Evolutionary conservation across 2,797 vertebrate species (phyloP).

Genomic region (Pantherophis vulpinus): DNA sequence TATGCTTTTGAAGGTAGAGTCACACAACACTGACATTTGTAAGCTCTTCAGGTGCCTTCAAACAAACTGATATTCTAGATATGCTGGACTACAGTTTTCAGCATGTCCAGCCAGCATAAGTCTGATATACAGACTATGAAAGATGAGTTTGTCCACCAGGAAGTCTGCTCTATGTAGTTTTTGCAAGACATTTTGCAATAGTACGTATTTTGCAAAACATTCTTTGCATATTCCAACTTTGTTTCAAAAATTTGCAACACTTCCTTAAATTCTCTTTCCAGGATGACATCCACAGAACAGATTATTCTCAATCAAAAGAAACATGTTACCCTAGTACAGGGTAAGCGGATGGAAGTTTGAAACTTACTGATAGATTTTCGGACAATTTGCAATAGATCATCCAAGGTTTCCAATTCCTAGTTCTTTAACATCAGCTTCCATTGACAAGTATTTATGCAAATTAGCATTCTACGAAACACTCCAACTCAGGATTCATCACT

Average conservation of each 20-base stretch:
- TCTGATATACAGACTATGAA: background rate
- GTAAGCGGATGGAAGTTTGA: background rate
- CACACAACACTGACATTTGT: background rate
- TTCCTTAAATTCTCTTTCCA: background rate
- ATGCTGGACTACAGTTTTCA: background rate
- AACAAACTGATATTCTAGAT: background rate
- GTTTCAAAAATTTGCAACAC: background rate
- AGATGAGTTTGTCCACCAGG: background rate
- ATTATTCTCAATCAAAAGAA: slow-evolving; percentile 4
- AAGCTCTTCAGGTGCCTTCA: background rate
- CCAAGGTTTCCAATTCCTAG: background rate
- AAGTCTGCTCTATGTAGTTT: background rate
- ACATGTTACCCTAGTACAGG: background rate
- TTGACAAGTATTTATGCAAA: background rate
- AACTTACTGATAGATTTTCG: background rate
- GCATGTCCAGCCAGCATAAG: background rate
- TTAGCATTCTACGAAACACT: background rate
- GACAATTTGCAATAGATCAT: background rate
- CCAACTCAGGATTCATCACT: background rate
- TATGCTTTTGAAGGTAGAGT: too few relatives aligned
- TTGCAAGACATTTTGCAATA: background rate
- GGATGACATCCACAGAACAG: background rate
- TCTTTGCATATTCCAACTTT: background rate
- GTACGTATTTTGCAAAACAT: background rate
- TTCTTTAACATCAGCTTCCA: background rate